These are phyloP conservation scores for Drosophila rellima DNA, from an alignment of 2,888 invertebrate species.

Conservation along the genomic window DNA sequence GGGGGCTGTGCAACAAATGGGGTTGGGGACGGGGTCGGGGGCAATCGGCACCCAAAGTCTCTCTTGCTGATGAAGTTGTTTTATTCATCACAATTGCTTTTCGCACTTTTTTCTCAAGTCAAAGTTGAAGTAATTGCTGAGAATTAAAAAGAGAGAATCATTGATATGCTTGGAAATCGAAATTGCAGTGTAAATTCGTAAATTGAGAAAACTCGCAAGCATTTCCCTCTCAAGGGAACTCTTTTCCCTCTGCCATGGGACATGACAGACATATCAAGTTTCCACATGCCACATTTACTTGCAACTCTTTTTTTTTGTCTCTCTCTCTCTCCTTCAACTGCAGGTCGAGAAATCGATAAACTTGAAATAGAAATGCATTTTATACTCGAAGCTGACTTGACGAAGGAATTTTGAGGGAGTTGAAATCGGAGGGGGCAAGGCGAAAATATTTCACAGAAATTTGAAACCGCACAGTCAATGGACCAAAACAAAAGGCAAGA, in stretches of 20 bases:
- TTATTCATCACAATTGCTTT: constrained; percentile 66
- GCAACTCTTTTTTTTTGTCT: constrained; percentile 14
- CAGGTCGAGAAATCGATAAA: constrained; percentile 47
- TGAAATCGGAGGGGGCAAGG: background rate
- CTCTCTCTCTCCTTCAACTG: background rate
- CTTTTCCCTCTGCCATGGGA: background rate
- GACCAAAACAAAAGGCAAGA: constrained; percentile 66
- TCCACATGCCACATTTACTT: constrained; percentile 27
- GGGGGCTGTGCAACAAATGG: constrained; percentile 13
- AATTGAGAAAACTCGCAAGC: background rate
- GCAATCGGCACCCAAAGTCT: constrained; percentile 12
- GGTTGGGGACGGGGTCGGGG: constrained; percentile 3
- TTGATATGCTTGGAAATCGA: background rate
- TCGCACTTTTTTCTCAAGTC: constrained; percentile 54
- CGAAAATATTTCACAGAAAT: constrained; percentile 64
- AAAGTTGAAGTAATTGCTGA: background rate
- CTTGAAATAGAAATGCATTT: constrained; percentile 46
- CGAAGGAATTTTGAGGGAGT: background rate
- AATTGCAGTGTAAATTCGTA: constrained; percentile 1
- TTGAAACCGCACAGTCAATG: constrained; percentile 76
- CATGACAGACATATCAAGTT: constrained; percentile 41
- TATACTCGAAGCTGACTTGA: constrained; percentile 23
- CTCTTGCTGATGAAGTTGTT: constrained; percentile 78
- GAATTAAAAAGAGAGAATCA: background rate
- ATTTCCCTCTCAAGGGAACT: background rate